Evolutionary conservation across 2,888 invertebrate genomes (phyloP).

Genomic region (Diplazon laetatorius): DNA sequence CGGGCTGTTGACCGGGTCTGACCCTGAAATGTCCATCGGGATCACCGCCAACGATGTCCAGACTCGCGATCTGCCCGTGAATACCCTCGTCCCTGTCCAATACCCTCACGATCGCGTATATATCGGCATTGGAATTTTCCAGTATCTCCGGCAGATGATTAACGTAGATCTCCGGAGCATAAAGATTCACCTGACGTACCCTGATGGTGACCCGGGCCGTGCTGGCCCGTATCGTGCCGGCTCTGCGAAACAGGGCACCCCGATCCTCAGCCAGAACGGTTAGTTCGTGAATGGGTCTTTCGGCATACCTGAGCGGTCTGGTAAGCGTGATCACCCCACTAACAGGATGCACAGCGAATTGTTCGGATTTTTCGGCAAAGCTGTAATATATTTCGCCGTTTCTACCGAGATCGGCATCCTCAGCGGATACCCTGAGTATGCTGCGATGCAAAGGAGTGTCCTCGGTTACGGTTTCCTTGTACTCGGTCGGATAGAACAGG

Average conservation of each 20-base stretch:
- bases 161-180: constrained; percentile 92
- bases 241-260: constrained; percentile 86
- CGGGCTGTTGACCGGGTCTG: constrained; percentile 83
- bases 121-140: constrained; percentile 91
- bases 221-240: constrained; percentile 86
- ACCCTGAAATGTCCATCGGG: constrained; percentile 95
- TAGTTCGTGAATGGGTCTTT: constrained; percentile 88
- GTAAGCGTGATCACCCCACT: constrained; percentile 94
- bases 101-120: constrained; percentile 95
- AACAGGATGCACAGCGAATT: constrained; percentile 96
- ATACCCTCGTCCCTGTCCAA: constrained; percentile 92
- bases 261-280: constrained; percentile 94
- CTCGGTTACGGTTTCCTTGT: constrained; percentile 93
- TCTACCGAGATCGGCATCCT: constrained; percentile 97
- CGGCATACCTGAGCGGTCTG: constrained; percentile 88
- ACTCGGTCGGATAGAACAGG: constrained; percentile 94
- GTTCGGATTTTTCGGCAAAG: constrained; percentile 90
- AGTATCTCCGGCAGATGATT: constrained; percentile 91
- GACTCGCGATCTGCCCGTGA: constrained; percentile 91
- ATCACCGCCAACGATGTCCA: constrained; percentile 95
- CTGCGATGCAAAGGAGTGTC: constrained; percentile 93
- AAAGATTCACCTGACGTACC: constrained; percentile 91
- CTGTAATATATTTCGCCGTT: constrained; percentile 99
- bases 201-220: constrained; percentile 90
- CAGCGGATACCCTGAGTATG: constrained; percentile 91